Base-by-base conservation (phyloP, 2,888 invertebrate genomes). In the Ethmia dodecea region DNA sequence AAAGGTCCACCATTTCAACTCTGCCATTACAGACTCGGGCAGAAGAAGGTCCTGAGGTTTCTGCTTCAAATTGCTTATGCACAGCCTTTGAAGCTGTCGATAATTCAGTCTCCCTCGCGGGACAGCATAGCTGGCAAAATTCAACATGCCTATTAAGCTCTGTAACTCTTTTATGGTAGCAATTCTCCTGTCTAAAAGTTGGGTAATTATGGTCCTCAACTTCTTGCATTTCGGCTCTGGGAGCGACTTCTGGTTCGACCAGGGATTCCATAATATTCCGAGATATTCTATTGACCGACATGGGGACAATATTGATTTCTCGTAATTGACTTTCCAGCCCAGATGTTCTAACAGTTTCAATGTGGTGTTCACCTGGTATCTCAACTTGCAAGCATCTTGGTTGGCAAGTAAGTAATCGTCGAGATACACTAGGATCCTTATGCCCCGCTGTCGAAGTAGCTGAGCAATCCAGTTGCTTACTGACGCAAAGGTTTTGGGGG, bases 1-100 rank as follows among this genome's bases (percentile, higher is more conserved):
- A 35, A 1, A 13, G 9, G 16, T 16, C 46, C 45, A 49, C 46
- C 47, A 50, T 1, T 6, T 18, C 14, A 49, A 16, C 6, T 45
- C 45, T 13, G 42, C 45, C 3, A 1, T n/a, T 6, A 15, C 13
- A 11, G 45, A 39, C 4, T 51, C n/a, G 0, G 4, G 3, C 14
- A 13, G 37, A 34, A 13, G 31, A 30, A 42, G n/a, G n/a, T 14
- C 15, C 35, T 31, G 39, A n/a, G 9, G 13, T 28, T 28, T 13
- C 3, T 13, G 8, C 16, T n/a, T n/a, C n/a, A 13, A 11, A 9
- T 16, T 8, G 4, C 5, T 8, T n/a, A 13, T 22, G 22, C 30
- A 6, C 2, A 8, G 13, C 12, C 11, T 8, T 13, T 20, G 10
- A 31, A 22, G 6, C 16, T 6, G 8, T 13, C 24, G 31, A 24